Percentiles rank a stretch among this genome's conserved stretches.
Evolutionary conservation across 2,888 invertebrate species (phyloP).

Genomic region (Lycocerus yunnanus): DNA sequence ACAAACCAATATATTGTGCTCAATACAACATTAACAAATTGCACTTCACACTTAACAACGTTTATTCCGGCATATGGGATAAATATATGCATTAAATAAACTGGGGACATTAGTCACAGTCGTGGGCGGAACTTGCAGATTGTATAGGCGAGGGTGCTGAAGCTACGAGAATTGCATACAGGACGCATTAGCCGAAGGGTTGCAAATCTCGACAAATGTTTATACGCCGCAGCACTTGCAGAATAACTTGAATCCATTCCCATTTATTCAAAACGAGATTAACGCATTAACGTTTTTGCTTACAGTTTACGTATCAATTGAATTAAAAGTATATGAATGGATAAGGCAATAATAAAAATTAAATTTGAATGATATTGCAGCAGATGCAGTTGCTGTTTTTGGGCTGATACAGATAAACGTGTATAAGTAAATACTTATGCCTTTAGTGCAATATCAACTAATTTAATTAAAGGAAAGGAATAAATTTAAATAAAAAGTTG

Average conservation of each 20-base stretch:
- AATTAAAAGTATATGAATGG: not conserved
- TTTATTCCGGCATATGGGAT: slow-evolving; percentile 54
- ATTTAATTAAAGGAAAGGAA: slow-evolving; percentile 10
- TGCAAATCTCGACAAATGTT: slow-evolving; percentile 36
- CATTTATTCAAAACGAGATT: slow-evolving; percentile 23
- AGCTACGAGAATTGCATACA: slow-evolving; percentile 37
- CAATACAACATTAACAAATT: slow-evolving; percentile 53
- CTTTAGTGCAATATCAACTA: not conserved
- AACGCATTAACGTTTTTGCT: slow-evolving; percentile 8
- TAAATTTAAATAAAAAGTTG: slow-evolving; percentile 22
- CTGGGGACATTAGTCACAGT: slow-evolving; percentile 49
- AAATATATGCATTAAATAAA: slow-evolving; percentile 55
- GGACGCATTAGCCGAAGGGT: slow-evolving; percentile 45
- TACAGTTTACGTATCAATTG: not conserved
- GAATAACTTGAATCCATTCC: slow-evolving; percentile 16
- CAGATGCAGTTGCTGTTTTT: not conserved
- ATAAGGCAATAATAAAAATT: not conserved
- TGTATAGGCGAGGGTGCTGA: slow-evolving; percentile 33
- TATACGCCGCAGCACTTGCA: slow-evolving; percentile 29
- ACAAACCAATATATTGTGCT: slow-evolving; percentile 51
- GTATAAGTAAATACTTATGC: no score
- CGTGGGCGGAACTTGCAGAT: slow-evolving; percentile 48
- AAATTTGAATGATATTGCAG: not conserved
- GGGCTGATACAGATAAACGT: not conserved
- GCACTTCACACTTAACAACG: slow-evolving; percentile 51